Conservation (phyloP, 2,888 invertebrate species). For the Laspeyria flexula region DNA sequence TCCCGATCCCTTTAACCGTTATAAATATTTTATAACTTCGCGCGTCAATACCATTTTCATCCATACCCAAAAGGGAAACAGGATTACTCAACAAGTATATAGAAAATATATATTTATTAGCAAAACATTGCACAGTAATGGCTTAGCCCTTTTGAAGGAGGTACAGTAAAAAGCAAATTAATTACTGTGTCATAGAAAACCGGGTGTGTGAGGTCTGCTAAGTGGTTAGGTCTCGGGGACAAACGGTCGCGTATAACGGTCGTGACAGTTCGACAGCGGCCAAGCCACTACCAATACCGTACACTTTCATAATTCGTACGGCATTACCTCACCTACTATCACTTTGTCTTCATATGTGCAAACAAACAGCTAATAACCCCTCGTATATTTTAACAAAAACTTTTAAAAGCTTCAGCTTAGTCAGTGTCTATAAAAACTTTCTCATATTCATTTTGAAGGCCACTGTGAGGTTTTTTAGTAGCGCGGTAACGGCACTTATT, state of each 20-base stretch:
- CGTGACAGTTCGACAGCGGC: constrained; percentile 56
- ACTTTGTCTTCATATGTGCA: not conserved
- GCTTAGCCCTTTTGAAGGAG: constrained; percentile 11
- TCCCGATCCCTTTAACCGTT: not conserved
- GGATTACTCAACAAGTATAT: not conserved
- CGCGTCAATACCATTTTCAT: not conserved
- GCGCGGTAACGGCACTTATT: not conserved
- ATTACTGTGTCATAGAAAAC: constrained; percentile 25
- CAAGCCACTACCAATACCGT: constrained; percentile 30
- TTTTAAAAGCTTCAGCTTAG: constrained; percentile 1
- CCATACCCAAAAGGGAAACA: not conserved
- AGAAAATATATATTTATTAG: constrained; percentile 2
- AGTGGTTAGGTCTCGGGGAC: constrained; percentile 49
- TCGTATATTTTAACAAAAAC: constrained; percentile 1
- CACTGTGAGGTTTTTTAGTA: not conserved
- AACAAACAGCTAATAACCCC: not conserved
- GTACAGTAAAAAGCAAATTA: constrained; percentile 22
- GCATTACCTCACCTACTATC: not conserved
- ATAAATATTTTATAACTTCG: not conserved
- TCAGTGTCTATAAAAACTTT: constrained; percentile 9
- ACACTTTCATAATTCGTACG: constrained; percentile 8
- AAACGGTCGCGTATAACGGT: constrained; percentile 66
- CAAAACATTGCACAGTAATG: constrained; percentile 2
- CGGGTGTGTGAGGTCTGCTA: constrained; percentile 54
- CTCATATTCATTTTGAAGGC: constrained; percentile 5